Base-by-base conservation (phyloP, 2,113 vertebrate genomes). In the Todiramphus saurophagus region DNA sequence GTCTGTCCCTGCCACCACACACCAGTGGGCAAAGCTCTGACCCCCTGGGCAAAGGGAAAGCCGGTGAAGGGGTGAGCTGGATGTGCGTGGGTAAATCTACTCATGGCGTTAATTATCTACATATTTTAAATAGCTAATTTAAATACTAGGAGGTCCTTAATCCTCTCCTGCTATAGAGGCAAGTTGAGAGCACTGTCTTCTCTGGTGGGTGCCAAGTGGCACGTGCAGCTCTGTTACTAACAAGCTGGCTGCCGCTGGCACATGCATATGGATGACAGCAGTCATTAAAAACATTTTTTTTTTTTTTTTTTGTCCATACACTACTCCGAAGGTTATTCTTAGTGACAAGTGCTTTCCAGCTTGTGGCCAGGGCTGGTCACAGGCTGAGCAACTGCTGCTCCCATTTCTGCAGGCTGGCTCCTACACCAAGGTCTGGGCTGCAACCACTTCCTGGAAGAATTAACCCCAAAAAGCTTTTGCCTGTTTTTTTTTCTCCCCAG, bases 201-300 rank as follows among this genome's bases (percentile, higher is more conserved):
- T 85, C 31, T 56, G 58, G 46, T 72, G 79, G 69, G 70, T 0
- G 0, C 59, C 56, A 28, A 77, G 82, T 87, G 80, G 59, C 80
- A 62, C 55, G 27, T 20, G 3, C 13, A 53, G 51, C 35, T 80
- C 86, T 4, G 3, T 33, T 78, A 27, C 51, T 51, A 66, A 76
- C 43, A 48, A 72, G 48, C 58, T 68, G 89, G 31, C 76, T 77
- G 87, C 86, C 5, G 5, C 83, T 87, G 91, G 72, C 62, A 56
- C 79, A 41, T 3, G 4, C 46, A 72, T 39, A 50, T 0, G 0
- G 41, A 37, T 70, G 68, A 58, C 68, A 87, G 17, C 0, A 1
- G n/a, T 74, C 77, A 75, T 81, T 91, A 74, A 91, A 85, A 89
- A 5, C 44, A 31, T 25, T 59, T 74, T 64, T n/a, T n/a, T n/a